Base-by-base conservation (phyloP, 2,888 invertebrate genomes). In the Phania funesta region DNA sequence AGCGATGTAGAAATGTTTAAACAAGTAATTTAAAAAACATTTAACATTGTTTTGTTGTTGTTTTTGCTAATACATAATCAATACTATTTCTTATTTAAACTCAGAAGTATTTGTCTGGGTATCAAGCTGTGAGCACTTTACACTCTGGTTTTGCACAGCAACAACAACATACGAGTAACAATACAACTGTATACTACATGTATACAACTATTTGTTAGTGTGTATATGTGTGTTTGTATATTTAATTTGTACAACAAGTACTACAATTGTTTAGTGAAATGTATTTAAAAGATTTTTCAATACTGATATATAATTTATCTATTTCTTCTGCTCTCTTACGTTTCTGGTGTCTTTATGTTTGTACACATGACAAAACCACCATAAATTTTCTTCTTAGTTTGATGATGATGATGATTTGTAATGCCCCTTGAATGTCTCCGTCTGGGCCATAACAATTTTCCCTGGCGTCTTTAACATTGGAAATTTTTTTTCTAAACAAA, bases 61-160 rank as follows among this genome's bases (percentile, higher is more conserved):
- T n/a, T 46, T 56, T 64, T 71, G 13, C 50, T 73, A 56, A 74
- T 65, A 46, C 18, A 74, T 26, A 74, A 65, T 74, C 74, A 54
- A 74, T 74, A 64, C 1, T 18, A 5, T 35, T 38, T 52, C 11
- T 64, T 54, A 20, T 26, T 29, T 32, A 3, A 46, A 50, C n/a
- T 16, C 20, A n/a, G n/a, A 24, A 26, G 52, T 46, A 24, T 38
- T 46, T 81, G 82, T 74, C 81, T 82, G 77, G 78, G 74, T 65
- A 48, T 77, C 82, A 82, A 78, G 82, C 82, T 82, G 82, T 82
- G 82, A 78, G 78, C 77, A 82, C 81, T 82, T 82, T 82, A 77
- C 82, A 82, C 82, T 82, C 71, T 73, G 65, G 54, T 74, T 73
- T 77, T 65, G 48, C 58, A 76, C 58, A 56, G 41, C 18, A 74